phyloP scores from a whole-genome alignment of 2,888 invertebrate genomes.

The Rugalucina vietnamica region DNA sequence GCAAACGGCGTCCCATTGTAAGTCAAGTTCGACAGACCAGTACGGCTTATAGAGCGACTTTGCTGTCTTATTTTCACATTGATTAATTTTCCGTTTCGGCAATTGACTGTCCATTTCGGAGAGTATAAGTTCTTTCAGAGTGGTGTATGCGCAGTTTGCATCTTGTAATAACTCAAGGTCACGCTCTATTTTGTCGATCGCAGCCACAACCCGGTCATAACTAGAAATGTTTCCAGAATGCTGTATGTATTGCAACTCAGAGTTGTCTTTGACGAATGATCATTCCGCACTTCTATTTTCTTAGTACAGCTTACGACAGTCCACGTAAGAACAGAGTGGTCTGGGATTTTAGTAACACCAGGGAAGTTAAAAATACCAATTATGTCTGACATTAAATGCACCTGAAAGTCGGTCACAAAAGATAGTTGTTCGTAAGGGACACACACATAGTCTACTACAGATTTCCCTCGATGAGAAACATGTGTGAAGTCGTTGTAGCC shows the following conservation, averaged over 20 bases:
- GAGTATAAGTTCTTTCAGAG: not conserved
- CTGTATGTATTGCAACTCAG: not conserved
- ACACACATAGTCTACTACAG: slow-evolving; percentile 10
- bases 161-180: not conserved
- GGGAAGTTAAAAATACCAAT: not conserved
- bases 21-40: not conserved
- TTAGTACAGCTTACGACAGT: not conserved
- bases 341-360: not conserved
- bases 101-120: slow-evolving; percentile 13
- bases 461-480: slow-evolving; percentile 13
- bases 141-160: not conserved
- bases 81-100: not conserved
- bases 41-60: slow-evolving; percentile 20
- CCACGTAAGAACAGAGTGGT: slow-evolving; percentile 16
- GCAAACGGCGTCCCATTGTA: slow-evolving; percentile 9
- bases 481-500: slow-evolving; percentile 5
- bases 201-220: not conserved
- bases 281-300: not conserved
- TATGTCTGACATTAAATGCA: not conserved
- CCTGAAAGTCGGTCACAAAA: not conserved
- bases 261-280: not conserved
- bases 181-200: not conserved
- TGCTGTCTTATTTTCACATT: not conserved
- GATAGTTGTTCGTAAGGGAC: slow-evolving; percentile 1
- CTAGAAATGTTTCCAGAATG: not conserved